Evolutionary conservation across 1,140 invertebrate genomes (phyloP).

Genomic region (Drosophila miranda): DNA sequence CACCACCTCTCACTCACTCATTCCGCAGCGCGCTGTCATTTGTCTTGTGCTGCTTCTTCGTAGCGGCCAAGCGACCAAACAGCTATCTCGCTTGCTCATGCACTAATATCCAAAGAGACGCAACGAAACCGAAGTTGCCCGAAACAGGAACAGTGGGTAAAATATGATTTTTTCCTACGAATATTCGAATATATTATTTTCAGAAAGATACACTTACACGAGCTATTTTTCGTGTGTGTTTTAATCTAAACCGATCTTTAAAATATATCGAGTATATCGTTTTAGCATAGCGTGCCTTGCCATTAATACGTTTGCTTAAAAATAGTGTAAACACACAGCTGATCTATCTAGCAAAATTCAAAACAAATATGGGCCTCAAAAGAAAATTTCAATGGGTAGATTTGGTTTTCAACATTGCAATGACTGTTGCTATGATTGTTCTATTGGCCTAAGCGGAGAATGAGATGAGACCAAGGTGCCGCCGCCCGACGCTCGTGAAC

Average conservation of each 20-base stretch:
- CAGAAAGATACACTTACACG: too few species aligned
- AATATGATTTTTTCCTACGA: not conserved
- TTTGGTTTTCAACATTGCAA: not conserved
- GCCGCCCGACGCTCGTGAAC: too few species aligned
- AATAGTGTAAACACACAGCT: too few species aligned
- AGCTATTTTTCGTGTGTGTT: too few species aligned
- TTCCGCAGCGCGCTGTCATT: slow-evolving; percentile 70
- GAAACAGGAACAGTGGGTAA: slow-evolving; percentile 44
- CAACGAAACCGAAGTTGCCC: slow-evolving; percentile 49
- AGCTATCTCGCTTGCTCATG: slow-evolving; percentile 68
- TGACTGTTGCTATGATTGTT: not conserved
- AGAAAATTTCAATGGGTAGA: slow-evolving; percentile 1
- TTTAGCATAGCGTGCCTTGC: slow-evolving; percentile 1
- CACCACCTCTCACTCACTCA: slow-evolving; percentile 53
- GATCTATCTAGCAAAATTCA: too few species aligned
- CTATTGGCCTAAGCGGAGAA: not conserved
- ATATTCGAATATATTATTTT: too few species aligned
- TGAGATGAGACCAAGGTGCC: too few species aligned
- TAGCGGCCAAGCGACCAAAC: slow-evolving; percentile 46
- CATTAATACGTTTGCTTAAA: too few species aligned
- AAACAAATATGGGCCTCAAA: too few species aligned
- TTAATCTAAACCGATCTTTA: too few species aligned
- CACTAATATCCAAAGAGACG: slow-evolving; percentile 43
- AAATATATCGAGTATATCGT: too few species aligned
- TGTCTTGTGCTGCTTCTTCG: slow-evolving; percentile 69